Base-by-base conservation (phyloP, 2,888 invertebrate genomes). In the Acholoe squamosa region DNA sequence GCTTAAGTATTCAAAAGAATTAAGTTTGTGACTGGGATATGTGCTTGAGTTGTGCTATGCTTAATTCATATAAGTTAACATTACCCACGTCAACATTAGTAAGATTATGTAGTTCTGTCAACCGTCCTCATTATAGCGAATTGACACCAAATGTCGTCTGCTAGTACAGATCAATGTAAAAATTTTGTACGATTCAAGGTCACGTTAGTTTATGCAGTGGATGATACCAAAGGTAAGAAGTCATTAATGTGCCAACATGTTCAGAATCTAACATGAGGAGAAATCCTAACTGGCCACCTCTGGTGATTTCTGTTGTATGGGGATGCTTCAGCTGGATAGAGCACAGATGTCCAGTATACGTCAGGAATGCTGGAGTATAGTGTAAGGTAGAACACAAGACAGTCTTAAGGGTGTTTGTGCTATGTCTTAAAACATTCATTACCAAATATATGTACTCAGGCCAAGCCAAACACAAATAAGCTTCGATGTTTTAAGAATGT, bases 71-170 rank as follows among this genome's bases (percentile, higher is more conserved):
- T 7, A 1, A 7, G 25, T 71, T 71, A n/a, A 7, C 16, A 71
- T 71, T 25, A 25, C 71, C 25, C 71, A 71, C 25, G 71, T 71
- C 71, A 71, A 71, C 71, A 71, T 28, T 61, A 14, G 25, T 25
- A 0, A 7, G 3, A 14, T 71, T 25, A 71, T 28, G n/a, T 61
- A 28, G 71, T 71, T 28, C 25, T 25, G 71, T 71, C 71, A 71
- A 71, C 71, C 71, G 71, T 71, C 71, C 71, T 71, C 31, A 71
- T 71, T 28, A 3, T n/a, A 71, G 25, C 12, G 14, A 71, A 28
- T 71, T 71, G 31, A 61, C 61, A 19, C n/a, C 61, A 61, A 61
- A 61, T 61, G 61, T 61, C 61, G 61, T 61, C 61, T 61, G 61
- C 61, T 61, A 12, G n/a, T 61, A 61, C n/a, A 7, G n/a, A 3